Conservation (phyloP, 2,797 vertebrate species). For the Leptoclinus maculatus region DNA sequence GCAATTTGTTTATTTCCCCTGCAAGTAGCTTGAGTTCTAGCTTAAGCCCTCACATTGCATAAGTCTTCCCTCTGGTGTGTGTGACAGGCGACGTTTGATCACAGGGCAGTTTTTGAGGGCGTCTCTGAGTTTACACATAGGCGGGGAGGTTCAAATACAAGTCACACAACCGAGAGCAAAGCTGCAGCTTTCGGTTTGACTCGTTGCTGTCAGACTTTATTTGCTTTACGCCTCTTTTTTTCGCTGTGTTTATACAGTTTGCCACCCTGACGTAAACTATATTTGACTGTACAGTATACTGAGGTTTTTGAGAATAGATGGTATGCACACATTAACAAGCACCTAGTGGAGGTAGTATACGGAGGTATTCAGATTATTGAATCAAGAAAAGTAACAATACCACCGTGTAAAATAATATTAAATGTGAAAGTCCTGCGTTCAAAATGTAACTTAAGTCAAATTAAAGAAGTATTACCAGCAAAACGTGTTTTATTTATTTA, state of each 20-base stretch:
- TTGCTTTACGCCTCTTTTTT: background rate
- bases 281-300: background rate
- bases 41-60: constrained; percentile 9
- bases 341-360: background rate
- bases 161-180: constrained; percentile 22
- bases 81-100: constrained; percentile 26
- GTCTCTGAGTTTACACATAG: constrained; percentile 16
- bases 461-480: background rate
- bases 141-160: constrained; percentile 30
- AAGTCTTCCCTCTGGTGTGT: constrained; percentile 8
- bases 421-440: background rate
- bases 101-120: constrained; percentile 13
- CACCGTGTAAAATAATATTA: background rate
- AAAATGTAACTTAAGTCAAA: background rate
- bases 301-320: background rate
- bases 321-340: background rate
- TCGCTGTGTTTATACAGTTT: constrained; percentile 2
- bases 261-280: background rate
- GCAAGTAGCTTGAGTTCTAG: background rate
- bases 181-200: background rate
- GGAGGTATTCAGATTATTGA: background rate
- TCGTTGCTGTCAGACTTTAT: background rate
- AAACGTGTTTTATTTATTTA: background rate
- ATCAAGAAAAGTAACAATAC: background rate
- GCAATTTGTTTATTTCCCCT: constrained; percentile 21